phyloP scores from a whole-genome alignment of 2,797 vertebrate species.

The Lindbergichthys nudifrons region DNA sequence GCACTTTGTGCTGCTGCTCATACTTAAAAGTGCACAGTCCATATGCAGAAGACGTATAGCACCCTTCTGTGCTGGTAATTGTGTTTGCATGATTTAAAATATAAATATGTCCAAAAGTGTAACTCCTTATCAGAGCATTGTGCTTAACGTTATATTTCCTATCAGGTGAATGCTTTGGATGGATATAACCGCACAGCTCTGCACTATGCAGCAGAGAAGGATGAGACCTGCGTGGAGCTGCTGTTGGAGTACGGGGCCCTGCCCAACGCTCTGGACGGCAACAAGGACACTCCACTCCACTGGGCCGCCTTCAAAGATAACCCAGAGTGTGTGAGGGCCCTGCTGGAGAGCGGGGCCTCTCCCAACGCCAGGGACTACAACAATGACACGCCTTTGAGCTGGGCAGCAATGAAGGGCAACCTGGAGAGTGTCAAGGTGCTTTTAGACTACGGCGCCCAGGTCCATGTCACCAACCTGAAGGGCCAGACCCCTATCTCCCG shows the following conservation, averaged over 20 bases:
- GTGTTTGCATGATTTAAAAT: neutral
- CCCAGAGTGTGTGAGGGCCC: conserved; percentile 90
- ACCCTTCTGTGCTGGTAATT: neutral
- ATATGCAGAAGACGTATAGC: neutral
- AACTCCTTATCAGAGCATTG: neutral
- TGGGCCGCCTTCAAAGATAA: conserved; percentile 99
- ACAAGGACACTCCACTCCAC: conserved; percentile 96
- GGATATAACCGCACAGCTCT: conserved; percentile 97
- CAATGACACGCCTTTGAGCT: conserved; percentile 95
- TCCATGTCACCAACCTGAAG: conserved; percentile 92
- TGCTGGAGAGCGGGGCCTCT: conserved; percentile 91
- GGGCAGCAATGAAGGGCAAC: conserved; percentile 98
- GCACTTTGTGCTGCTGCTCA: neutral
- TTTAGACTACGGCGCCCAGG: conserved; percentile 93
- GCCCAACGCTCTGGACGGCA: conserved; percentile 93
- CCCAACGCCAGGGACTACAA: conserved; percentile 95
- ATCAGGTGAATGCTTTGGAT: conserved; percentile 94
- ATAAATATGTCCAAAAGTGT: neutral
- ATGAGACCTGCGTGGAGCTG: conserved; percentile 94
- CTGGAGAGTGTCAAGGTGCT: conserved; percentile 94
- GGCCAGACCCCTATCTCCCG: conserved; percentile 94
- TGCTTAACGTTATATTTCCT: conserved; percentile 24
- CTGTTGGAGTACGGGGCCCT: conserved; percentile 94
- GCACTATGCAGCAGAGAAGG: conserved; percentile 97
- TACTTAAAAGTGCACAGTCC: neutral